Evolutionary conservation across 2,888 invertebrate species (phyloP), one percentile per base, ranked within the genome.

Genomic region (Drosophila diplacantha): DNA sequence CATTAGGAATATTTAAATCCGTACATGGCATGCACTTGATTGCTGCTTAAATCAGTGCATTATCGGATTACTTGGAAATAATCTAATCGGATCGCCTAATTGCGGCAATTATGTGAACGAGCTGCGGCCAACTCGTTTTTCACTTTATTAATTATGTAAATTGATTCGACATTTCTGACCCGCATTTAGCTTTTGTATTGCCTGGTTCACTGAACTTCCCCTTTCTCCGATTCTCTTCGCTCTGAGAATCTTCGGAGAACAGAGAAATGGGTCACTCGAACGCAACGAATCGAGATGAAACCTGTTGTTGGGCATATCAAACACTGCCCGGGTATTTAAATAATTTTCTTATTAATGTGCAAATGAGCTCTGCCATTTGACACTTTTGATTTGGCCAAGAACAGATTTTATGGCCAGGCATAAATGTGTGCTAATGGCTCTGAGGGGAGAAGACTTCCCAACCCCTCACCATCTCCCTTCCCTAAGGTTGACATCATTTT

Each of bases 341-440:
- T 80, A 75, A 77, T 69, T 62, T 55, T 69, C 69, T 72, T 71
- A 79, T 79, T 69, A 79, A 81, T 72, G 82, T 81, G 82, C 70
- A 74, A 76, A 81, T 73, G 80, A 69, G 72, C 39, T 39, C 22
- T 68, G 35, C 54, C 71, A 62, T 58, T 73, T 81, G 81, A 81
- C 78, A 72, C 78, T 64, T 75, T 68, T 75, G 81, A 73, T 68
- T 72, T 68, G 74, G 39, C 57, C 56, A 58, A 64, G 60, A 60
- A 50, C 35, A 67, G 62, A 62, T 57, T 77, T 80, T 72, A 75
- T 74, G 69, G 77, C 43, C 18, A 22, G 53, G 29, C 75, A 56
- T 46, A 57, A 66, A 69, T 43, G 57, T 52, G 69, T 51, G 75
- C 69, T 77, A 75, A 81, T 77, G 71, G 68, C 9, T 18, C 5